Evolutionary conservation across 2,797 vertebrate species (phyloP).

Genomic region (Diceros bicornis): DNA sequence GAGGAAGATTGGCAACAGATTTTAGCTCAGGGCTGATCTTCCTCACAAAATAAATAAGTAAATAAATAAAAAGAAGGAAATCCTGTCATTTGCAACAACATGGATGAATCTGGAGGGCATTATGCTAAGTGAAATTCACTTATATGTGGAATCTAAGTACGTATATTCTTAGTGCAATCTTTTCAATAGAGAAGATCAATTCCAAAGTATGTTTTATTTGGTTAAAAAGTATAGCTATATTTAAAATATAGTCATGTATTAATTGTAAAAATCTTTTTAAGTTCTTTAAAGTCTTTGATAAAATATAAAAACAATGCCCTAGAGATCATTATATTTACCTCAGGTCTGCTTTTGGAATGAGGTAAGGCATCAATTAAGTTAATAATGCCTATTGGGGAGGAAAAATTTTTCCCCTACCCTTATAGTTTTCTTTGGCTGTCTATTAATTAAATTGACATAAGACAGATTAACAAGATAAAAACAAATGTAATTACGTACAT

Average conservation of each 20-base stretch:
- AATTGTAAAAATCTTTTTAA: not conserved
- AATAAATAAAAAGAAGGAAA: not conserved
- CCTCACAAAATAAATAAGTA: too few species aligned
- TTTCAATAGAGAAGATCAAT: not conserved
- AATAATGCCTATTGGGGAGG: not conserved
- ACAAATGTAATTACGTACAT: too few species aligned
- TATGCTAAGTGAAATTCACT: not conserved
- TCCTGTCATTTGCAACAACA: not conserved
- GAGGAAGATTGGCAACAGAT: too few species aligned
- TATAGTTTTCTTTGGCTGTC: too few species aligned
- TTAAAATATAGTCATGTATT: not conserved
- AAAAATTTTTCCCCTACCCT: too few species aligned
- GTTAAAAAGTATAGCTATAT: not conserved
- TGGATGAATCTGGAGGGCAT: not conserved
- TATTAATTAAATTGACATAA: too few species aligned
- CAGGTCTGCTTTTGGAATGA: not conserved
- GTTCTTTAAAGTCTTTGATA: not conserved
- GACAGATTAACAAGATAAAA: too few species aligned
- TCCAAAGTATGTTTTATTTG: constrained; percentile 38
- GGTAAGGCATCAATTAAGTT: not conserved
- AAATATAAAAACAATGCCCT: not conserved
- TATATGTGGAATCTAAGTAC: not conserved
- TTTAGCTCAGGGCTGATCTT: too few species aligned
- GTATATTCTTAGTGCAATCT: not conserved
- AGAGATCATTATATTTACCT: not conserved